Conservation (phyloP, 2,888 invertebrate genomes). For the Ennomos erosarius region DNA sequence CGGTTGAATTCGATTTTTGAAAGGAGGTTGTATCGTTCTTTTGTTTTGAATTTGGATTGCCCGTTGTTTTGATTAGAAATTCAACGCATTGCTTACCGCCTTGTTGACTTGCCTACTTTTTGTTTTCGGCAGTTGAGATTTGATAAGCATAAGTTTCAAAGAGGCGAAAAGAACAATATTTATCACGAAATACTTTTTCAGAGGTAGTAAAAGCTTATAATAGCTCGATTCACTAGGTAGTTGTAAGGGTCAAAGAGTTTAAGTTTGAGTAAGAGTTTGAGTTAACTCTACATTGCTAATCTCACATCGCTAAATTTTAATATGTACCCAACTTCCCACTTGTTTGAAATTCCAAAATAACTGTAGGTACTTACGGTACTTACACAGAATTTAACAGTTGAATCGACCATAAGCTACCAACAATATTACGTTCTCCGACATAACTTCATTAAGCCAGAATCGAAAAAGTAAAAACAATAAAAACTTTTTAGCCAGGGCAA, state of each 20-base stretch:
- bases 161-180: no score
- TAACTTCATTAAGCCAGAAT: constrained; percentile 49
- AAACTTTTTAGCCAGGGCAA: constrained; percentile 51
- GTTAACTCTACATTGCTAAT: no score
- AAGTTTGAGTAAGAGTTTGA: no score
- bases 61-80: constrained; percentile 12
- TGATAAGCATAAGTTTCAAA: neutral
- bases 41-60: constrained; percentile 25
- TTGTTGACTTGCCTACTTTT: no score
- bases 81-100: neutral
- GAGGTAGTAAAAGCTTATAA: neutral
- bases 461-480: constrained; percentile 56
- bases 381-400: constrained; percentile 1
- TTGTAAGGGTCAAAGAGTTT: no score
- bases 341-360: neutral
- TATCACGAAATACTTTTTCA: neutral
- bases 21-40: constrained; percentile 21
- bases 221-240: no score
- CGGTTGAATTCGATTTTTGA: constrained; percentile 51
- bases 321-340: no score
- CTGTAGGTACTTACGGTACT: no score
- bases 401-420: constrained; percentile 22
- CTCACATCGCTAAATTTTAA: no score
- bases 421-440: constrained; percentile 28
- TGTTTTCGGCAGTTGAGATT: neutral